phyloP scores from a whole-genome alignment of 2,888 invertebrate genomes.

The Oxyteleia sp. region DNA sequence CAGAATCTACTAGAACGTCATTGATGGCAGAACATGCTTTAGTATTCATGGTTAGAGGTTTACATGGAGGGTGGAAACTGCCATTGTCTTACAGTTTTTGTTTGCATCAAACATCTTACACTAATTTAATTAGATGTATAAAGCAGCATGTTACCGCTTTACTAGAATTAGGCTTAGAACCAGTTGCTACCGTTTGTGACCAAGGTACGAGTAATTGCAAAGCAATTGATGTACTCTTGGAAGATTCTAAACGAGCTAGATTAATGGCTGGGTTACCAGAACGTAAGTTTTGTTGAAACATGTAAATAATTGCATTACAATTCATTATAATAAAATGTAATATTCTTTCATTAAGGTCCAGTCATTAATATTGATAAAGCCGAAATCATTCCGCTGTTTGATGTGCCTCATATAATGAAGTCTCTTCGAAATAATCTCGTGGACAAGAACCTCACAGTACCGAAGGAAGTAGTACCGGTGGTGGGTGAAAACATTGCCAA shows the following conservation, averaged over 20 bases:
- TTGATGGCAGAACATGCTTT: conserved; percentile 22
- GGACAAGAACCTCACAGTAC: conserved; percentile 32
- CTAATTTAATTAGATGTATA: neutral
- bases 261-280: too few species aligned
- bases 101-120: neutral
- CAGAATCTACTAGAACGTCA: conserved; percentile 10
- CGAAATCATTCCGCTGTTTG: conserved; percentile 61
- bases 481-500: conserved; percentile 11
- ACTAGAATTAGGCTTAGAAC: neutral
- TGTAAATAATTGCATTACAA: too few species aligned
- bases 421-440: conserved; percentile 55
- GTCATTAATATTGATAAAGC: conserved; percentile 18
- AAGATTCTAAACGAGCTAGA: too few species aligned
- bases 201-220: conserved; percentile 17
- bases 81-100: conserved; percentile 33
- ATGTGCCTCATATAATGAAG: conserved; percentile 2
- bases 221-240: conserved; percentile 21
- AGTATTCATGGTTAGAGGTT: conserved; percentile 19
- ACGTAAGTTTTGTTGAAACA: too few species aligned
- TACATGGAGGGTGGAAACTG: conserved; percentile 27
- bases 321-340: too few species aligned
- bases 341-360: neutral
- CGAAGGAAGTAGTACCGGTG: conserved; percentile 1
- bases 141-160: conserved; percentile 2
- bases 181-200: conserved; percentile 25